Percentiles rank a stretch among this genome's conserved stretches.
Evolutionary conservation across 37 sponge, comb jelly and placozoan species (phyloP).

Genomic region (Halisarca cf. caerulea): DNA sequence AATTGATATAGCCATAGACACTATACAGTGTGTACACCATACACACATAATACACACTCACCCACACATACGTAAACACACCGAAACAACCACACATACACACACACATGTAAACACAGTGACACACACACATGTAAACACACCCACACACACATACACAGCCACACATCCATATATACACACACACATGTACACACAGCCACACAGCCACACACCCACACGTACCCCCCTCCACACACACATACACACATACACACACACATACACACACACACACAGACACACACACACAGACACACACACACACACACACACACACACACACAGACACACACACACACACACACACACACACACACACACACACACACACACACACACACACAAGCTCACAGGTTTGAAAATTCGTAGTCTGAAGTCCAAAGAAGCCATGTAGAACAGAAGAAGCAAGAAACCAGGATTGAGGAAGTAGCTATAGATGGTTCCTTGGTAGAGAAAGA

Average conservation of each 20-base stretch:
- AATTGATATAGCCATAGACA: too few relatives aligned
- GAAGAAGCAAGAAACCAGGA: conserved; percentile 44
- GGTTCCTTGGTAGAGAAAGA: conserved; percentile 13
- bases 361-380: conserved; percentile 8
- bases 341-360: conserved; percentile 18
- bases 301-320: conserved; percentile 23
- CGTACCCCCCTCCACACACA: too few relatives aligned
- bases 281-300: conserved; percentile 25
- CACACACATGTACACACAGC: background rate
- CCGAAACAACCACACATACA: too few relatives aligned
- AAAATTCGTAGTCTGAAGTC: conserved; percentile 51
- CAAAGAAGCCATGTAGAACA: conserved; percentile 51
- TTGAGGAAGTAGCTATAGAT: conserved; percentile 25
- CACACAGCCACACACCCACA: background rate
- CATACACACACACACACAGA: conserved; percentile 20
- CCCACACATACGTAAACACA: too few relatives aligned
- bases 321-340: conserved; percentile 6
- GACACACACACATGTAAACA: conserved; percentile 7
- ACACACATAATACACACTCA: background rate
- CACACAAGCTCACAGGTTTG: conserved; percentile 47
- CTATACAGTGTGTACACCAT: background rate
- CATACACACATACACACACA: conserved; percentile 10
- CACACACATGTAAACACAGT: background rate
- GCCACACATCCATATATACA: background rate
- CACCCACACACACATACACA: conserved; percentile 14